These are phyloP conservation scores for Petrocephalus sullivani DNA, from an alignment of 2,797 vertebrate genomes.

Conservation along the genomic window DNA sequence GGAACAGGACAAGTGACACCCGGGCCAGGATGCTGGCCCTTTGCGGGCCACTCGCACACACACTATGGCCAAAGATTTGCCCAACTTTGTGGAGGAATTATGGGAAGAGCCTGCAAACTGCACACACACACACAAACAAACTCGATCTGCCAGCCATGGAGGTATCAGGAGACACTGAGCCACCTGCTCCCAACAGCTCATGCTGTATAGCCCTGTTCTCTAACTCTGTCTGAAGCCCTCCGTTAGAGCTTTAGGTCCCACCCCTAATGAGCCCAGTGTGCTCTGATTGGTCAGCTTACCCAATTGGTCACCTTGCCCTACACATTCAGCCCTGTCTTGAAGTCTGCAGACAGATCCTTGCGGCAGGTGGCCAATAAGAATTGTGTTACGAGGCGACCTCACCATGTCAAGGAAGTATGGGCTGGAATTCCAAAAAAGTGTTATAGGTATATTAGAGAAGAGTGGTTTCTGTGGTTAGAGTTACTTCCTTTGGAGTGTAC, in stretches of 20 bases:
- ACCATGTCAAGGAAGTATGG: not conserved
- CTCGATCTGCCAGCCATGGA: not conserved
- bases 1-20: not conserved
- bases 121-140: not conserved
- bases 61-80: not conserved
- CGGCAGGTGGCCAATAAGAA: not conserved
- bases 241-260: not conserved
- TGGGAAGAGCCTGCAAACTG: not conserved
- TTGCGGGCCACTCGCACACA: not conserved
- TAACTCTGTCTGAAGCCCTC: not conserved
- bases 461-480: not conserved
- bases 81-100: not conserved
- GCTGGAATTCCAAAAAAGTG: not conserved
- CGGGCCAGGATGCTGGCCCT: not conserved
- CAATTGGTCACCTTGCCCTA: not conserved
- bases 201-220: not conserved
- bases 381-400: not conserved
- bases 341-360: not conserved
- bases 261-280: not conserved
- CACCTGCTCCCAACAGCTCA: not conserved
- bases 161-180: not conserved
- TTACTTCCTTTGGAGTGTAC: not conserved
- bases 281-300: not conserved
- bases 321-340: not conserved
- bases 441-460: not conserved